Evolutionary conservation across 2,113 vertebrate genomes (phyloP).

Genomic region (Vulpes ferrilata): DNA sequence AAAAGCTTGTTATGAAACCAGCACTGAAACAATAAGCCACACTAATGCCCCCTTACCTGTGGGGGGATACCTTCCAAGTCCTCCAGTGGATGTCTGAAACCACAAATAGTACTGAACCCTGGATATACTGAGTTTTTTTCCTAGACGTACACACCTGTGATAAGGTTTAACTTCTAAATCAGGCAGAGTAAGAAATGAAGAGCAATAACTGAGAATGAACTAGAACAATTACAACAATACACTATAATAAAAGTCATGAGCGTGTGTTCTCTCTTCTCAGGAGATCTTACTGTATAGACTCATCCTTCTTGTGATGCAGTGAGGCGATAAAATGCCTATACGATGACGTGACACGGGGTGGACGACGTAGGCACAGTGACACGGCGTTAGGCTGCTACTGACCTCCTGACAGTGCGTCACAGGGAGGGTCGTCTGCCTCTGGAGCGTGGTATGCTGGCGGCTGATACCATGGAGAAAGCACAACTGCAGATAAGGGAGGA

Average conservation of each 20-base stretch:
- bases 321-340: not conserved
- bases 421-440: not conserved
- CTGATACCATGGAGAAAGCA: not conserved
- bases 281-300: not conserved
- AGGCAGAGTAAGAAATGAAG: not conserved
- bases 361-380: not conserved
- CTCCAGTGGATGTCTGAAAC: not conserved
- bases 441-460: not conserved
- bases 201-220: not conserved
- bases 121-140: not conserved
- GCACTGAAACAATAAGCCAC: not conserved
- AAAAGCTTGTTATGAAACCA: constrained; percentile 27
- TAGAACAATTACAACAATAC: not conserved
- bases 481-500: not conserved
- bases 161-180: not conserved
- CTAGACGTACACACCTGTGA: not conserved
- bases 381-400: not conserved
- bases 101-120: not conserved
- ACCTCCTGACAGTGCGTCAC: not conserved
- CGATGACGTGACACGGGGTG: not conserved
- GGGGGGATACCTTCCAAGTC: not conserved
- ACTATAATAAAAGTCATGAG: not conserved
- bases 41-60: not conserved
- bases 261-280: not conserved
- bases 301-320: not conserved